These are phyloP conservation scores for Hycleus phaleratus DNA, from an alignment of 1,140 invertebrate species.

Conservation along the genomic window DNA sequence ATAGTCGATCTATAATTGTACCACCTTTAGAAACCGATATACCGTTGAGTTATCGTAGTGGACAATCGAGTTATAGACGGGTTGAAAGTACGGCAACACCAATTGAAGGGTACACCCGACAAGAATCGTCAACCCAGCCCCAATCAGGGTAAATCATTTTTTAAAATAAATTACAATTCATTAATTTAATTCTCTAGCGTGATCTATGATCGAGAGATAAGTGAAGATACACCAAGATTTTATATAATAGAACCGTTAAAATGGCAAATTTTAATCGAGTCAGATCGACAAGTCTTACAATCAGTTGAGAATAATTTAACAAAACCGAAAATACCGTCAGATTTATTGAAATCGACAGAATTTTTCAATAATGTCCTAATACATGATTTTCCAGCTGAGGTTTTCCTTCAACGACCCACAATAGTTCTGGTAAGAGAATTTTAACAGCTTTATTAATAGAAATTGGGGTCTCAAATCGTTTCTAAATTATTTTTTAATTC, in stretches of 20 bases:
- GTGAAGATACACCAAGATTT: neutral
- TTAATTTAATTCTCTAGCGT: neutral
- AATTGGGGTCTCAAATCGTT: no score
- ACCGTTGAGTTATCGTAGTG: constrained; percentile 32
- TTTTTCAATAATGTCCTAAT: constrained; percentile 59
- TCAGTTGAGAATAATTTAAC: constrained; percentile 34
- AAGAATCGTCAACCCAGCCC: constrained; percentile 20
- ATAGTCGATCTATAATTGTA: constrained; percentile 5
- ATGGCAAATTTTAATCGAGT: constrained; percentile 35
- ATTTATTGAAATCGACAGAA: constrained; percentile 43
- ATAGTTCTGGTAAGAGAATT: constrained; percentile 48
- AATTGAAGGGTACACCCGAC: constrained; percentile 29
- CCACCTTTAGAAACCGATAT: constrained; percentile 29
- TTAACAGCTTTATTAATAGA: neutral
- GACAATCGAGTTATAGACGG: neutral
- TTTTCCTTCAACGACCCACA: constrained; percentile 57
- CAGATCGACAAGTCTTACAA: constrained; percentile 35
- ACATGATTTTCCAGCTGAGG: constrained; percentile 60
- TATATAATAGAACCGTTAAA: constrained; percentile 11
- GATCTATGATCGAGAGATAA: neutral
- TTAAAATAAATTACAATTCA: neutral
- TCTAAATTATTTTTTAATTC: no score
- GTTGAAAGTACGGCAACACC: constrained; percentile 30
- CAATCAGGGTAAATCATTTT: constrained; percentile 17
- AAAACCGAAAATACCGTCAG: constrained; percentile 25